phyloP scores from a whole-genome alignment of 2,113 vertebrate species.

The Herpailurus yagouaroundi region DNA sequence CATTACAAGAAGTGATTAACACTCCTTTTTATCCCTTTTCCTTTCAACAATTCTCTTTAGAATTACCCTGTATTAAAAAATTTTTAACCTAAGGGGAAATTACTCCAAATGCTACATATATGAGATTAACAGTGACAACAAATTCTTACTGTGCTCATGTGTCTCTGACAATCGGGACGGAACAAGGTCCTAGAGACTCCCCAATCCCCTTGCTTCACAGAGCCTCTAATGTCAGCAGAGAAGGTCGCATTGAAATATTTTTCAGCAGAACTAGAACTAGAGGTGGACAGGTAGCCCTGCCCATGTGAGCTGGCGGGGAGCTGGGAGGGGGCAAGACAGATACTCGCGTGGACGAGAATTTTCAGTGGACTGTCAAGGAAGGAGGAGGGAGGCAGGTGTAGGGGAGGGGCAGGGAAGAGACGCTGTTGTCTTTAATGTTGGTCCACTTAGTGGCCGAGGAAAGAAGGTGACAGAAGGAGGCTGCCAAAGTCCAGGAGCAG shows the following conservation, averaged over 20 bases:
- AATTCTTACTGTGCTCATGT: background rate
- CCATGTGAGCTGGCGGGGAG: background rate
- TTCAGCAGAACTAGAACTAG: background rate
- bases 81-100: background rate
- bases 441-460: background rate
- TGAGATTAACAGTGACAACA: background rate
- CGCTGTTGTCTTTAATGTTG: background rate
- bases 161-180: background rate
- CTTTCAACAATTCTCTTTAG: background rate
- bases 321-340: background rate
- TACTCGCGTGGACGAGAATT: fast-evolving
- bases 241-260: background rate
- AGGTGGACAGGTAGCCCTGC: background rate
- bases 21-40: background rate
- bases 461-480: background rate
- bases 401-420: background rate
- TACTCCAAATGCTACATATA: background rate
- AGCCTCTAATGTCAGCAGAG: background rate
- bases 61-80: background rate
- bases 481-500: background rate
- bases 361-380: background rate
- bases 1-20: background rate
- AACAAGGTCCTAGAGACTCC: background rate
- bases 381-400: fast-evolving
- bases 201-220: background rate